Conservation (phyloP, 1,140 invertebrate genomes). For the Thaumatotibia leucotreta region DNA sequence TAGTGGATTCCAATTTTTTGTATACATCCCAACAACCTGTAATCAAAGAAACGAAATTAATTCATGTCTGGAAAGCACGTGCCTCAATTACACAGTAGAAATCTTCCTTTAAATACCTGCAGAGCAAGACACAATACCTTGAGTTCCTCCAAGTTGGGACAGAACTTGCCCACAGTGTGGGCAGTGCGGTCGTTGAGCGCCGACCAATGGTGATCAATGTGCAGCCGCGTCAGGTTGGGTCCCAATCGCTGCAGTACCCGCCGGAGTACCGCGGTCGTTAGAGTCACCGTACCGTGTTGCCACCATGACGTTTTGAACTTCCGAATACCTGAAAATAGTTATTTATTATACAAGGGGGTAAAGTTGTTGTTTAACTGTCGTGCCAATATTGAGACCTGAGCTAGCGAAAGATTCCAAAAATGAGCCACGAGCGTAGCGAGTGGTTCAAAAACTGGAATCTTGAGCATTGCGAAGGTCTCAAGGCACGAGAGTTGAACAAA, state of each 20-base stretch:
- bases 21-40: constrained; percentile 62
- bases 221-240: constrained; percentile 42
- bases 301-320: constrained; percentile 67
- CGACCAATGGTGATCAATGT: constrained; percentile 66
- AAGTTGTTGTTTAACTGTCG: not conserved
- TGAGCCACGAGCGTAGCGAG: too few species aligned
- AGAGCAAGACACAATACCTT: constrained; percentile 25
- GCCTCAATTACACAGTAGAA: not conserved
- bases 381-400: too few species aligned
- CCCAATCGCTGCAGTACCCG: constrained; percentile 55
- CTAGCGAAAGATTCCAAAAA: too few species aligned
- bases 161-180: constrained; percentile 68
- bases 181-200: constrained; percentile 70
- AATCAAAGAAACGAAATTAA: constrained; percentile 1
- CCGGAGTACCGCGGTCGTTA: constrained; percentile 67
- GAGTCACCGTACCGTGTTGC: constrained; percentile 38
- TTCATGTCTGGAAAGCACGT: not conserved
- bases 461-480: too few species aligned
- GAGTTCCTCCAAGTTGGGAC: constrained; percentile 63
- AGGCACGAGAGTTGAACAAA: too few species aligned
- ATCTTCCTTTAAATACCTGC: too few species aligned
- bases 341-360: not conserved
- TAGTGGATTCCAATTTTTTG: constrained; percentile 69
- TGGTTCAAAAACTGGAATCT: too few species aligned
- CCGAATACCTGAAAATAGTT: constrained; percentile 40